phyloP scores from a whole-genome alignment of 2,797 vertebrate species.

The Pangasius krempfi region DNA sequence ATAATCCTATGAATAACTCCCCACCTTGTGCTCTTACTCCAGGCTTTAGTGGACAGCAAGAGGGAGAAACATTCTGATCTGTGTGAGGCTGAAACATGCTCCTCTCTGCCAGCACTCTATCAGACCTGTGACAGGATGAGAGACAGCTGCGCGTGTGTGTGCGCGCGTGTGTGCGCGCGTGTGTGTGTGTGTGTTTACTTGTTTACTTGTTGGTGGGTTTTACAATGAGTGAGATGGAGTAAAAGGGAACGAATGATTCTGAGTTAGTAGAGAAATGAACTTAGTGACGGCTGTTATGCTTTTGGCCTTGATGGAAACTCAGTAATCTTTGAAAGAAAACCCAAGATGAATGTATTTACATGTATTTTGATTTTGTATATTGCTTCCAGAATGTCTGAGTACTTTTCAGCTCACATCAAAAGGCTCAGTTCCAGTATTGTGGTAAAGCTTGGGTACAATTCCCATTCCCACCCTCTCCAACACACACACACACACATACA shows the following conservation, averaged over 20 bases:
- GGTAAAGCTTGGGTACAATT: constrained; percentile 20
- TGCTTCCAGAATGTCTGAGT: constrained; percentile 28
- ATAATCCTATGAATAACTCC: constrained; percentile 35
- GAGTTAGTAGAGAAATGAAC: constrained; percentile 15
- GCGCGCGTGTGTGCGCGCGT: constrained; percentile 8
- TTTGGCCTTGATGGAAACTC: background rate
- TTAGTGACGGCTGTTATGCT: background rate
- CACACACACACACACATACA: background rate
- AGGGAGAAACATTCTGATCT: constrained; percentile 8
- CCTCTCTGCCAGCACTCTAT: constrained; percentile 8
- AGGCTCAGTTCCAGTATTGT: constrained; percentile 19
- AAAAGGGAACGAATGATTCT: background rate
- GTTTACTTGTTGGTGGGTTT: constrained; percentile 10
- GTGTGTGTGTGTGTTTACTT: constrained; percentile 13
- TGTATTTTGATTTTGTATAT: constrained; percentile 21
- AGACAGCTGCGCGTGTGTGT: constrained; percentile 13
- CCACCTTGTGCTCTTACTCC: background rate
- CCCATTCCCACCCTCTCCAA: background rate
- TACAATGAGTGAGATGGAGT: background rate
- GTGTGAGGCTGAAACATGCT: constrained; percentile 3
- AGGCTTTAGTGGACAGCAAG: constrained; percentile 2
- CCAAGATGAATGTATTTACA: constrained; percentile 29
- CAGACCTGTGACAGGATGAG: constrained; percentile 16
- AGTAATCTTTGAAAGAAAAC: background rate
- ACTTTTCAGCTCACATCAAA: constrained; percentile 19